Evolutionary conservation across 2,113 vertebrate genomes (phyloP).

Genomic region (Romanogobio albipinnatus): DNA sequence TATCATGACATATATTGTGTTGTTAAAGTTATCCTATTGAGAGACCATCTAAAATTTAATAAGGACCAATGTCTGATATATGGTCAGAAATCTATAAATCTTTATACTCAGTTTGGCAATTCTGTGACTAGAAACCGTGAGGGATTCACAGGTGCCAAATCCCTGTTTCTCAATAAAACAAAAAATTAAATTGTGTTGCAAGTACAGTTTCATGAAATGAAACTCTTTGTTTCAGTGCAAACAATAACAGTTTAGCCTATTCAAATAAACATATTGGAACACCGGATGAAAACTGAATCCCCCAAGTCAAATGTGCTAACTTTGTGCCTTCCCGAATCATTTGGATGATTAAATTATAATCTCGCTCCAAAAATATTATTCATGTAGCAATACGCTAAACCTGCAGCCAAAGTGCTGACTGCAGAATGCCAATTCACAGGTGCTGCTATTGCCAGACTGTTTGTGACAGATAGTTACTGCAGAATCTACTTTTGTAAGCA

Average conservation of each 20-base stretch:
- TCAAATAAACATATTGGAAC: constrained; percentile 35
- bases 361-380: not conserved
- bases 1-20: not conserved
- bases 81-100: constrained; percentile 18
- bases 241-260: constrained; percentile 10
- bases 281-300: constrained; percentile 14
- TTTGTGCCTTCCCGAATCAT: constrained; percentile 1
- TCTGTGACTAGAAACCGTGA: not conserved
- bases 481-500: not conserved
- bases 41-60: not conserved
- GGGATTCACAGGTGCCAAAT: constrained; percentile 17
- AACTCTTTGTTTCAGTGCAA: constrained; percentile 30
- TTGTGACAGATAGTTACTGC: not conserved
- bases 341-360: not conserved
- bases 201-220: constrained; percentile 12
- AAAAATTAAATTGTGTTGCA: constrained; percentile 31
- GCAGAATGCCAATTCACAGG: not conserved
- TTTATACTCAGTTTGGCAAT: constrained; percentile 30
- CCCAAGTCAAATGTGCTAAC: constrained; percentile 18
- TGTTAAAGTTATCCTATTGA: not conserved
- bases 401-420: not conserved
- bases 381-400: constrained; percentile 11
- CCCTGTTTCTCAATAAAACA: constrained; percentile 24
- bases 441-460: not conserved
- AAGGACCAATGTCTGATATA: not conserved